phyloP scores from a whole-genome alignment of 2,797 vertebrate species.

The Falco berigora region DNA sequence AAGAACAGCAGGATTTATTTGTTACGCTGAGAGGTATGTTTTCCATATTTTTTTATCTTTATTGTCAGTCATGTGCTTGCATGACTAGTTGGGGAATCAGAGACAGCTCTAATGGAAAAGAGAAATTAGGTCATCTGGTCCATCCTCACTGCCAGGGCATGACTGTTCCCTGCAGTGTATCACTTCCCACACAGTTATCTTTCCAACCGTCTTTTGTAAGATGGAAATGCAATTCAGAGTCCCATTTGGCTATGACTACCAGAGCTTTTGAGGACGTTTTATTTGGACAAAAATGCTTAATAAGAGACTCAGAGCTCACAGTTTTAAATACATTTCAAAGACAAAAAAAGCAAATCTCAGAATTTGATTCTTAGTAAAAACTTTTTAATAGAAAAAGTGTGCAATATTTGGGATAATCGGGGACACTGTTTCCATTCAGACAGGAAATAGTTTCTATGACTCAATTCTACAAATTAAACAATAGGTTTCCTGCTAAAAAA shows the following conservation, averaged over 20 bases:
- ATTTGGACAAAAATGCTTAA: neutral
- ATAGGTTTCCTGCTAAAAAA: neutral
- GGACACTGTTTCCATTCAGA: neutral
- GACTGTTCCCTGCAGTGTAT: constrained; percentile 28
- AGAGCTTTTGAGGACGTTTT: constrained; percentile 6
- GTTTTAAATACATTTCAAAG: neutral
- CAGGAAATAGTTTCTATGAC: constrained; percentile 4
- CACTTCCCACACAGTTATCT: constrained; percentile 49
- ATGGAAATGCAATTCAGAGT: constrained; percentile 29
- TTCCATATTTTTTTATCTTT: neutral
- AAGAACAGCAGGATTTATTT: neutral
- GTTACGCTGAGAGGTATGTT: neutral
- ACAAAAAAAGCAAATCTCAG: neutral
- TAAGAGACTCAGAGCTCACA: neutral
- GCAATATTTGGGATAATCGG: neutral
- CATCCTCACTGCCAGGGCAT: constrained; percentile 44
- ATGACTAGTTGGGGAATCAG: constrained; percentile 1
- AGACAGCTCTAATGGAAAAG: constrained; percentile 32
- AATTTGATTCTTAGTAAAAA: neutral
- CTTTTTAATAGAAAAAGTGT: neutral
- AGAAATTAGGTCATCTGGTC: constrained; percentile 61
- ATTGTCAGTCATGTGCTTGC: constrained; percentile 19
- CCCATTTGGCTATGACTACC: neutral
- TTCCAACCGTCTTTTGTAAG: neutral
- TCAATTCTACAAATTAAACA: constrained; percentile 14